These are phyloP conservation scores for Brachypteracias leptosomus DNA, from an alignment of 2,113 vertebrate genomes.

Conservation along the genomic window DNA sequence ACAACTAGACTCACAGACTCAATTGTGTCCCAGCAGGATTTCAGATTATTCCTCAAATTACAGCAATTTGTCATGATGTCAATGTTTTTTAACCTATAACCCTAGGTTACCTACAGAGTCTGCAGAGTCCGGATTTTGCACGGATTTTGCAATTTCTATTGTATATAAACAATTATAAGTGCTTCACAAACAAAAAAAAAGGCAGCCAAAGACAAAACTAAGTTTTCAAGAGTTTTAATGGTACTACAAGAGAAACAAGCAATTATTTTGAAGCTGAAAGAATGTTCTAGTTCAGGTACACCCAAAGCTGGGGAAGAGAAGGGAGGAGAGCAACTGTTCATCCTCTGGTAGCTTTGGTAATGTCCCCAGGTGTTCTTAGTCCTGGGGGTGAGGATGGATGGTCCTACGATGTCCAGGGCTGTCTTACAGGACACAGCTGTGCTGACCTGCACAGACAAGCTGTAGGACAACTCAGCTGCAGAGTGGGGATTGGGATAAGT, in stretches of 20 bases:
- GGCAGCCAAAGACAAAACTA: slow-evolving; percentile 5
- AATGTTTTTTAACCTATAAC: slow-evolving; percentile 56
- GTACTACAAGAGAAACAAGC: background rate
- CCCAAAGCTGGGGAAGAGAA: background rate
- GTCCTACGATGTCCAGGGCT: background rate
- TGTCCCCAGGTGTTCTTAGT: background rate
- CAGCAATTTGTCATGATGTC: slow-evolving; percentile 64
- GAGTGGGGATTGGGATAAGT: background rate
- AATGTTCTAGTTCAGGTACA: background rate
- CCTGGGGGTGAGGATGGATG: background rate
- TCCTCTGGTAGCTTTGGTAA: background rate
- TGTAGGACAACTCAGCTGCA: background rate
- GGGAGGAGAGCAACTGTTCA: background rate
- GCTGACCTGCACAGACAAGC: background rate
- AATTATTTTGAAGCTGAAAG: background rate
- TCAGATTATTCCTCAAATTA: slow-evolving; percentile 66
- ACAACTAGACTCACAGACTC: slow-evolving; percentile 32
- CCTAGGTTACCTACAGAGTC: slow-evolving; percentile 2
- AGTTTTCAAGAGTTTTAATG: background rate
- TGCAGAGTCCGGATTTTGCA: background rate
- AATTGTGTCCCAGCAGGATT: slow-evolving; percentile 50
- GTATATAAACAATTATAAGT: slow-evolving; percentile 20
- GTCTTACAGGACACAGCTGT: background rate
- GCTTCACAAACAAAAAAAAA: slow-evolving; percentile 34
- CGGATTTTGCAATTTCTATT: slow-evolving; percentile 35